Base-by-base conservation (phyloP, 2,888 invertebrate genomes). In the Morpho achilles region DNA sequence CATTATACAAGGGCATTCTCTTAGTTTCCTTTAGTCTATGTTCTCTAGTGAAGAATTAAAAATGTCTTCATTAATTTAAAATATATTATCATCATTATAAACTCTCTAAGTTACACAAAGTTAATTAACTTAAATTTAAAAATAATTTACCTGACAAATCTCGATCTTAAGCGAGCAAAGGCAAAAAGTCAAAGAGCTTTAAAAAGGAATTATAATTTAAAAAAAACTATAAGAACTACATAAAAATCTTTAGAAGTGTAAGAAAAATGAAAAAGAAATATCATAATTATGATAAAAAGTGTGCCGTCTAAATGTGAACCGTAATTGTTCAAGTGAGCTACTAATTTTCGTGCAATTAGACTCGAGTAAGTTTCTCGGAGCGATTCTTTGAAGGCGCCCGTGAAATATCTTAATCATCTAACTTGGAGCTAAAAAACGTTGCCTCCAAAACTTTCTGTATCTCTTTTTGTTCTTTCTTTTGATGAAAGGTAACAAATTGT, bases 301-400 rank as follows among this genome's bases (percentile, higher is more conserved):
- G 32, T 10, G 46, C 41, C 47, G 42, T 62, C 56, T 57, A 44
- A 53, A 64, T 53, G 52, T 63, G 50, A 57, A 75, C 73, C 71
- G 61, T 75, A 78, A 80, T 79, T 79, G 77, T 74, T 74, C 76
- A 73, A 85, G 82, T 82, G 82, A 82, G 75, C 80, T 77, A 77
- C 82, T 85, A 86, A 87, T 87, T 85, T 81, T 82, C 75, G 74
- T 80, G 82, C 79, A 87, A 86, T 87, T 84, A 84, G 69, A 80
- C 74, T 77, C 74, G 64, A 65, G 64, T 64, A 73, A 76, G 74
- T 74, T 82, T 79, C 75, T 75, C 73, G 42, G 66, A 77, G 73
- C 76, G 79, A 76, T 79, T 82, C 80, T 74, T 73, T 71, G 67
- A 67, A 67, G 68, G 65, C 53, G 60, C 56, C 39, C 58, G 67